Evolutionary conservation across 2,888 invertebrate species (phyloP), one percentile per base, ranked within the genome.

Genomic region (Lycia hirtaria): DNA sequence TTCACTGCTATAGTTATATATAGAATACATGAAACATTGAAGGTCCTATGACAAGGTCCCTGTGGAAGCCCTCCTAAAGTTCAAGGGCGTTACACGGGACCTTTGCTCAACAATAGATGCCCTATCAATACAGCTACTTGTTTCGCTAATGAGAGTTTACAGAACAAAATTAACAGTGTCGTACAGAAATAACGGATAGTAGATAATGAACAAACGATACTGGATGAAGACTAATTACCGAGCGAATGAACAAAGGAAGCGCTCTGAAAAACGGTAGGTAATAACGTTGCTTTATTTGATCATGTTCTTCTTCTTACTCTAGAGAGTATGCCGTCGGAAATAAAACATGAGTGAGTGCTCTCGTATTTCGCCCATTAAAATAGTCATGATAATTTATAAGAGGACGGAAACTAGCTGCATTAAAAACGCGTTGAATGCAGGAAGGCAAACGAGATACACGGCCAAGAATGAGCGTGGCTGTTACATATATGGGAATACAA

Each of bases 81-180:
- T 64, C 61, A 64, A 64, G 64, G 64, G 15, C 64, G n/a, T n/a
- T n/a, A n/a, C n/a, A n/a, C n/a, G 44, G 26, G 58, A 56, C 62
- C 62, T 62, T 62, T 55, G 20, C 14, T 3, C 45, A 59, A 56
- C 57, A 43, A 55, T 38, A 47, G 17, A 41, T 45, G 24, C 43
- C 26, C 35, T 24, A 30, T 54, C 43, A 15, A 56, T 37, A 9
- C 32, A 32, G 3, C 38, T 37, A 33, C 17, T 14, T 28, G 41
- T 20, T n/a, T 7, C 40, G 2, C 20, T 40, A 33, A 45, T 45
- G 19, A 35, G 9, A 43, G 15, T 43, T 38, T 33, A 7, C 43
- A 45, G 19, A 26, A 26, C 38, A 28, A 51, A 32, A 33, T 51
- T 24, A 45, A 40, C 30, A 14, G 12, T 7, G 9, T 12, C 37